Evolutionary conservation across 2,888 invertebrate genomes (phyloP).

Genomic region (Crossocerus cetratus): DNA sequence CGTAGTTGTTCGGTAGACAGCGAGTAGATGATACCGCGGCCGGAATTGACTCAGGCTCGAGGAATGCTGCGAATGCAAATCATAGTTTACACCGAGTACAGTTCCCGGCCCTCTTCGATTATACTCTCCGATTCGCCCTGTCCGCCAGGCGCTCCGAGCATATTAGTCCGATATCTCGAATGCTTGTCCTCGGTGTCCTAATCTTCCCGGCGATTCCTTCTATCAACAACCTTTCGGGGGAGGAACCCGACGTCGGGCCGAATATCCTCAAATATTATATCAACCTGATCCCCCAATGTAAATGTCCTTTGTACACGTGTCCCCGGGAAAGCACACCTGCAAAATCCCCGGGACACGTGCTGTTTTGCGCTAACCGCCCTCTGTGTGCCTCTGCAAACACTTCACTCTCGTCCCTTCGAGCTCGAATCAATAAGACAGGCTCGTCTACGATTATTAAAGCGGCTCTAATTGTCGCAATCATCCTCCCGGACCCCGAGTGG

Average conservation of each 20-base stretch:
- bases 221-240: conserved; percentile 7
- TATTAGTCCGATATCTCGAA: conserved; percentile 34
- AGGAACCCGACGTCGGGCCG: neutral
- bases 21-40: neutral
- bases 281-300: neutral
- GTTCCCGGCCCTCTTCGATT: conserved; percentile 41
- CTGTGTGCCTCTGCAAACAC: no score
- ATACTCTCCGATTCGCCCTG: conserved; percentile 40
- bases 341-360: no score
- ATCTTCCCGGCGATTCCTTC: conserved; percentile 14
- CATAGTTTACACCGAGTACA: conserved; percentile 43
- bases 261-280: neutral
- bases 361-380: no score
- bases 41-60: conserved; percentile 56
- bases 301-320: neutral
- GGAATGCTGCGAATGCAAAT: conserved; percentile 63
- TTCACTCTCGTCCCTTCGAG: no score
- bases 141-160: conserved; percentile 44
- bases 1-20: conserved; percentile 32
- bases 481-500: no score
- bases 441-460: no score
- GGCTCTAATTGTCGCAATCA: no score
- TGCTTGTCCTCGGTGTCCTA: conserved; percentile 31
- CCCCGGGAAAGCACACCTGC: neutral
- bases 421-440: no score